These are phyloP conservation scores for Papio anubis DNA, from an alignment of 2,113 vertebrate species.

Conservation along the genomic window DNA sequence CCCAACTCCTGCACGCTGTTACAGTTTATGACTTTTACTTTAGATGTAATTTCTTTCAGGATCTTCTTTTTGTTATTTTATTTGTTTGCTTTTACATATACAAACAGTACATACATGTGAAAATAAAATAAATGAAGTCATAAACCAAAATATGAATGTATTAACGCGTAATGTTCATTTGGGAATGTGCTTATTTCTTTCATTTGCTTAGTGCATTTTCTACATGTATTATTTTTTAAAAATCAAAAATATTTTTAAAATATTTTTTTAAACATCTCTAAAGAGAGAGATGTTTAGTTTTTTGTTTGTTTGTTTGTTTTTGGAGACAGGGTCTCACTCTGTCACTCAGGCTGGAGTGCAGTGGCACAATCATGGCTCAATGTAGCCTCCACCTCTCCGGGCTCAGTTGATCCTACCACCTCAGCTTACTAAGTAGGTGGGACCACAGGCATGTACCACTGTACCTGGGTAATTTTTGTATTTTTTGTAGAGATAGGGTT, in stretches of 20 bases:
- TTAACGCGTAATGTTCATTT: background rate
- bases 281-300: background rate
- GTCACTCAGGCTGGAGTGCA: too few species aligned
- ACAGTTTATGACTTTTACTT: background rate
- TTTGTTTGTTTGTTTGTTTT: too few species aligned
- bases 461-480: too few species aligned
- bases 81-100: background rate
- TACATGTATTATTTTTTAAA: background rate
- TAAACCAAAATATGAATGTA: constrained; percentile 5
- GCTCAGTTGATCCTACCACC: too few species aligned
- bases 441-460: too few species aligned
- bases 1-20: background rate
- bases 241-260: background rate
- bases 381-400: too few species aligned
- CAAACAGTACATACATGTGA: background rate
- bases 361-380: too few species aligned
- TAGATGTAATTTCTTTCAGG: background rate
- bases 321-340: too few species aligned
- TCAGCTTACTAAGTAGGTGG: too few species aligned
- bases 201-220: constrained; percentile 3
- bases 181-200: background rate
- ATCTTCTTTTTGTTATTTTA: background rate
- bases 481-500: too few species aligned
- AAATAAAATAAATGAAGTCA: background rate
- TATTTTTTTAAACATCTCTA: background rate